phyloP scores from a whole-genome alignment of 2,113 vertebrate genomes.

The Aspidoscelis tigris region DNA sequence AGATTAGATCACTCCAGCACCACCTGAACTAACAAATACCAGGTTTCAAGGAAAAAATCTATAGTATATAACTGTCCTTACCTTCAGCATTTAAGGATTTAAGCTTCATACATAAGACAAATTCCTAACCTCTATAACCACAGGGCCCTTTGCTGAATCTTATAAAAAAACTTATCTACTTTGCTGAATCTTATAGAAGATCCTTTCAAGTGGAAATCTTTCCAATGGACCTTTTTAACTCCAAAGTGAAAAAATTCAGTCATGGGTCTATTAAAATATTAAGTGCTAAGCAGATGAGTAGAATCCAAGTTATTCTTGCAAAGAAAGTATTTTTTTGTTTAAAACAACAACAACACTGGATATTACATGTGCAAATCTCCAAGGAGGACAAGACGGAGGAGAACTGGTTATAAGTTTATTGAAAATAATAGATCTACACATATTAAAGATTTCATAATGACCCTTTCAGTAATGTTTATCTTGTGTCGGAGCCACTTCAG shows the following conservation, averaged over 20 bases:
- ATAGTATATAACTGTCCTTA: background rate
- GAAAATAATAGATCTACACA: background rate
- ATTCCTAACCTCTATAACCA: background rate
- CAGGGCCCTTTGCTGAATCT: background rate
- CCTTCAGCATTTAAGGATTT: background rate
- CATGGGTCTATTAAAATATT: conserved; percentile 21
- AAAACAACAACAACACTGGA: background rate
- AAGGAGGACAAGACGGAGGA: background rate
- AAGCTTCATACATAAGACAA: background rate
- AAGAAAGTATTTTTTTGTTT: conserved; percentile 7
- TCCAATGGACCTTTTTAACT: conserved; percentile 25
- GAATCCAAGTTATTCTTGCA: conserved; percentile 22
- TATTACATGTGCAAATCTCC: background rate
- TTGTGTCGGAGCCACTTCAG: background rate
- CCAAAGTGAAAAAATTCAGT: conserved; percentile 19
- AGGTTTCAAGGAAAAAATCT: background rate
- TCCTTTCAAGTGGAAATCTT: background rate
- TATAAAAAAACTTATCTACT: background rate
- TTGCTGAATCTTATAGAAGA: conserved; percentile 5
- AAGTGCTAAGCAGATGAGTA: conserved; percentile 22
- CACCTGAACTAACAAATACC: background rate
- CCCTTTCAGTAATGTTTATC: background rate
- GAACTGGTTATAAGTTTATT: too few relatives aligned
- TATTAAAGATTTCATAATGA: too few relatives aligned
- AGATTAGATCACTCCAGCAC: background rate